These are phyloP conservation scores for Melitaea athalia DNA, from an alignment of 2,888 invertebrate genomes.

Conservation along the genomic window DNA sequence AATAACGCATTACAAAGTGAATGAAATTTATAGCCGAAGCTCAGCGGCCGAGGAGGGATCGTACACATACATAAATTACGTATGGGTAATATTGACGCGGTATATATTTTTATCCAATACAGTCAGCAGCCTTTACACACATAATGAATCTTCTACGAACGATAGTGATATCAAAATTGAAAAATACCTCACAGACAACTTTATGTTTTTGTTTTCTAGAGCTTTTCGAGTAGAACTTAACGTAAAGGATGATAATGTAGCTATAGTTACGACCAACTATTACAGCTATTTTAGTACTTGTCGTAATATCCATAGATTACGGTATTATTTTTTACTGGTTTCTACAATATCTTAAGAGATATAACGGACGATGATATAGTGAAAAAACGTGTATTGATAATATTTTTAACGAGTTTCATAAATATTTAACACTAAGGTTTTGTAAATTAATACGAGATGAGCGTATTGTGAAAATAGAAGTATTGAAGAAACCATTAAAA, in stretches of 20 bases:
- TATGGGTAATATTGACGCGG: conserved; percentile 25
- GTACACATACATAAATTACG: conserved; percentile 30
- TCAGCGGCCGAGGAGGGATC: conserved; percentile 20
- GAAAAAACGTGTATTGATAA: neutral
- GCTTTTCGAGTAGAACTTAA: conserved; percentile 15
- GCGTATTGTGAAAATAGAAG: too few relatives aligned
- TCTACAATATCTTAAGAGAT: conserved; percentile 16
- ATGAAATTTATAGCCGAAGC: conserved; percentile 34
- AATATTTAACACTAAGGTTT: too few relatives aligned
- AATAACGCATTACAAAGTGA: conserved; percentile 34
- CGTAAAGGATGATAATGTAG: conserved; percentile 31
- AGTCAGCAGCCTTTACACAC: conserved; percentile 29
- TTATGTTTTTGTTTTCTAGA: conserved; percentile 21
- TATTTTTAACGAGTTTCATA: neutral
- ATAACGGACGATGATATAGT: conserved; percentile 9
- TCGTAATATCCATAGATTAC: conserved; percentile 31
- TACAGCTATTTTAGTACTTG: conserved; percentile 30
- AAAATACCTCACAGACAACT: conserved; percentile 21
- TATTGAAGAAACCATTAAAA: too few relatives aligned
- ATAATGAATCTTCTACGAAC: conserved; percentile 32
- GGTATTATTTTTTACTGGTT: conserved; percentile 29
- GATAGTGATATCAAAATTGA: conserved; percentile 33
- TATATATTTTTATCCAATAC: conserved; percentile 33
- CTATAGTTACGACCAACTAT: conserved; percentile 32
- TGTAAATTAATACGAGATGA: too few relatives aligned